These are phyloP conservation scores for Lithophane ornitopus DNA, from an alignment of 2,888 invertebrate species.

Conservation along the genomic window DNA sequence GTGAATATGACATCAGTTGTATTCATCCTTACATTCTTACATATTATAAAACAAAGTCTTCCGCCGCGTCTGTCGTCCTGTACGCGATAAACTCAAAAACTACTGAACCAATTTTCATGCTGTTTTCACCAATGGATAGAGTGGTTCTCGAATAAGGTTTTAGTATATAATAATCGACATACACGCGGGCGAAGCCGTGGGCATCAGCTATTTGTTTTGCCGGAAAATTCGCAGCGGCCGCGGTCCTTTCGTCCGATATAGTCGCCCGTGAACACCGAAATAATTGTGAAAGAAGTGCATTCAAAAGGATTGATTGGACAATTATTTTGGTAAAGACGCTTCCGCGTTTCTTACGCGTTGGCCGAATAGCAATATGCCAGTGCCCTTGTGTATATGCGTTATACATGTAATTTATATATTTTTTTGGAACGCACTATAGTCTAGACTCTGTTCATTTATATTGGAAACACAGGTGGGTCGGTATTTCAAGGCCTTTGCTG, in stretches of 20 bases:
- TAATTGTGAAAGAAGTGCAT: slow-evolving; percentile 30
- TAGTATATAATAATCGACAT: no score
- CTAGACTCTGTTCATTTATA: slow-evolving; percentile 40
- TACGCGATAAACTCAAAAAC: no score
- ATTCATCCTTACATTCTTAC: no score
- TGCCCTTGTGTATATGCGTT: slow-evolving; percentile 43
- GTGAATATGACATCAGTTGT: slow-evolving; percentile 22
- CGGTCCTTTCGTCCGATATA: slow-evolving; percentile 7
- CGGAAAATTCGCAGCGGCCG: slow-evolving; percentile 29
- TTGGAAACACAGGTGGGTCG: slow-evolving; percentile 20
- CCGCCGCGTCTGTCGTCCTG: no score
- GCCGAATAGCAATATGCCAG: slow-evolving; percentile 30
- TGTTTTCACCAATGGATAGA: no score
- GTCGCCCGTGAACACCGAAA: slow-evolving; percentile 13
- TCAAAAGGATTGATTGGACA: slow-evolving; percentile 34
- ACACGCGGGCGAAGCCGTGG: no score
- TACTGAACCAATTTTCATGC: no score
- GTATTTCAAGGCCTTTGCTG: slow-evolving; percentile 44
- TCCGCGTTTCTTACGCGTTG: slow-evolving; percentile 50
- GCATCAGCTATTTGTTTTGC: slow-evolving; percentile 29
- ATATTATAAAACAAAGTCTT: no score
- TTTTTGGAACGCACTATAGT: slow-evolving; percentile 14
- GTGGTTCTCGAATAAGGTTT: no score
- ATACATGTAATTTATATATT: slow-evolving; percentile 14
- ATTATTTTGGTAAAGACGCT: slow-evolving; percentile 37